Conservation (phyloP, 1,140 invertebrate genomes). For the Temnothorax longispinosus region DNA sequence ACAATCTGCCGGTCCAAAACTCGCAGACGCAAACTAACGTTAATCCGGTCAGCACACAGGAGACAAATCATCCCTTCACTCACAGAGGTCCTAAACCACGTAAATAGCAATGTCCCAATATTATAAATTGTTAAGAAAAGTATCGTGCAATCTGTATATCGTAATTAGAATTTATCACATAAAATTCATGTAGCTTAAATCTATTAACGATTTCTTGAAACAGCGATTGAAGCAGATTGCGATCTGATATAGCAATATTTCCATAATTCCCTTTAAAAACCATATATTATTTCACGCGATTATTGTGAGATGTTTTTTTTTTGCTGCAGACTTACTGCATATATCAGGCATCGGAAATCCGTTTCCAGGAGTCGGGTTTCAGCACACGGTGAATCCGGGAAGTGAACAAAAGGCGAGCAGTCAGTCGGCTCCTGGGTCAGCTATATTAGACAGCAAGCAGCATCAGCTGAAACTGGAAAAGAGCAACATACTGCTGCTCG, state of each 20-base stretch:
- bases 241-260: slow-evolving; percentile 24
- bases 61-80: slow-evolving; percentile 90
- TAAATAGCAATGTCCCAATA: slow-evolving; percentile 78
- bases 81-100: slow-evolving; percentile 89
- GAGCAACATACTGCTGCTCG: slow-evolving; percentile 98
- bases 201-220: background rate
- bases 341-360: slow-evolving; percentile 92
- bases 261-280: background rate
- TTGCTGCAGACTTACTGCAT: slow-evolving; percentile 91
- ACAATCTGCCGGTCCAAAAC: slow-evolving; percentile 92
- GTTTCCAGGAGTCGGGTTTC: slow-evolving; percentile 83
- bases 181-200: background rate
- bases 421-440: slow-evolving; percentile 88
- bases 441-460: slow-evolving; percentile 94
- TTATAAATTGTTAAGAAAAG: slow-evolving; percentile 19
- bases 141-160: background rate
- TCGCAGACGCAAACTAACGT: slow-evolving; percentile 81
- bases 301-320: slow-evolving; percentile 28
- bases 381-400: slow-evolving; percentile 77
- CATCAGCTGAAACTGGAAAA: slow-evolving; percentile 97
- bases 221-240: background rate
- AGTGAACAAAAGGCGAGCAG: slow-evolving; percentile 74
- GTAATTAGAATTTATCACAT: background rate
- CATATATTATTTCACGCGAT: background rate
- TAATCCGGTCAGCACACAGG: slow-evolving; percentile 87